These are phyloP conservation scores for Liodrosophila aerea DNA, from an alignment of 2,888 invertebrate genomes.

Conservation along the genomic window DNA sequence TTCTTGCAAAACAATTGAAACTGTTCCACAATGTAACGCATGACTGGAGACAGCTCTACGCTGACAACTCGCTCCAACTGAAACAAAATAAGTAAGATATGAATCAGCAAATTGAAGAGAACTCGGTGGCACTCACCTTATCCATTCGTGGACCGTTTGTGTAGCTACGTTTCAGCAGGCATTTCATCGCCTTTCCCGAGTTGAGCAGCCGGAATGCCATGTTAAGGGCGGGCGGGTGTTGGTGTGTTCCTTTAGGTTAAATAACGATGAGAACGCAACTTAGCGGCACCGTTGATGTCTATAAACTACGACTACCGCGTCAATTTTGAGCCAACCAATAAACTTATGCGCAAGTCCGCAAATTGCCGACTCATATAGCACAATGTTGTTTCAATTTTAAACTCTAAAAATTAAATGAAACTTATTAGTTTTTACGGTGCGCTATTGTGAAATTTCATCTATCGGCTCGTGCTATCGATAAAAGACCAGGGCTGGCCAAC, in stretches of 20 bases:
- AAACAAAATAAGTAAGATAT: not conserved
- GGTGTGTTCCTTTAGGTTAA: slow-evolving; percentile 58
- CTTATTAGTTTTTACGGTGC: slow-evolving; percentile 53
- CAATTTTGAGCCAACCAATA: slow-evolving; percentile 39
- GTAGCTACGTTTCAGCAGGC: slow-evolving; percentile 78
- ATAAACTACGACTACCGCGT: slow-evolving; percentile 21
- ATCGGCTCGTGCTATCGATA: slow-evolving; percentile 37
- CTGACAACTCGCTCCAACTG: slow-evolving; percentile 23
- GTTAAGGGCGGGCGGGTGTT: slow-evolving; percentile 25
- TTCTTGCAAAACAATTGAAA: slow-evolving; percentile 86
- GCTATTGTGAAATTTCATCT: slow-evolving; percentile 68
- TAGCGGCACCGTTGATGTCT: slow-evolving; percentile 28
- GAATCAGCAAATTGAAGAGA: not conserved
- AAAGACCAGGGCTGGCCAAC: slow-evolving; percentile 38
- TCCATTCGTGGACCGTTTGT: slow-evolving; percentile 78
- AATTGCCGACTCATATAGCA: slow-evolving; percentile 46
- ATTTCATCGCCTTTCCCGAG: slow-evolving; percentile 85
- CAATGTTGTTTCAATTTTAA: slow-evolving; percentile 41
- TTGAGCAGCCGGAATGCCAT: slow-evolving; percentile 87
- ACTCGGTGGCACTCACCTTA: too few relatives aligned
- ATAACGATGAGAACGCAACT: slow-evolving; percentile 57
- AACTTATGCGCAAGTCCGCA: slow-evolving; percentile 10
- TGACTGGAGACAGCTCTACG: slow-evolving; percentile 62
- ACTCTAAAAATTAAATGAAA: slow-evolving; percentile 41
- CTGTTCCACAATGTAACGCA: slow-evolving; percentile 74